phyloP scores from a whole-genome alignment of 1,140 invertebrate genomes.

The Triops cancriformis region DNA sequence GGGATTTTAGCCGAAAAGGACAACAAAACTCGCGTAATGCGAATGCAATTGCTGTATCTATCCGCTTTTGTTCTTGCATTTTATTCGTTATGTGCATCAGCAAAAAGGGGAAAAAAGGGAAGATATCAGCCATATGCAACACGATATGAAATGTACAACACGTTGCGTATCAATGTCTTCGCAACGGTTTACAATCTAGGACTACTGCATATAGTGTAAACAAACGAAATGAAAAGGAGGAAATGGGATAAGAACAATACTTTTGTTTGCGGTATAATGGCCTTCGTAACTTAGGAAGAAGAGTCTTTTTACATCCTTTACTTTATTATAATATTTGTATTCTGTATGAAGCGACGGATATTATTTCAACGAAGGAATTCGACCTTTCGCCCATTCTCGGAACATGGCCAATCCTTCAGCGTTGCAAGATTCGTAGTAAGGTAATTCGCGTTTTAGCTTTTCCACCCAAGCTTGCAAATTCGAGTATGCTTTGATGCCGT shows the following conservation, averaged over 20 bases:
- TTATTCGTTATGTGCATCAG: not conserved
- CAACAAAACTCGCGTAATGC: not conserved
- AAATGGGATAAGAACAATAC: conserved; percentile 1
- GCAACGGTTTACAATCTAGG: not conserved
- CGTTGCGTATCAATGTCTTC: not conserved
- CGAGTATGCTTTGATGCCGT: conserved; percentile 35
- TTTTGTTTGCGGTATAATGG: not conserved
- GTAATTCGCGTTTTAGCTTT: conserved; percentile 36
- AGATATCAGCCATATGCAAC: not conserved
- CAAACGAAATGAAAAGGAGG: not conserved
- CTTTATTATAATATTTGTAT: not conserved
- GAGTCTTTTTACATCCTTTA: not conserved
- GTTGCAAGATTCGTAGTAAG: conserved; percentile 38
- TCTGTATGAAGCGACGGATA: not conserved
- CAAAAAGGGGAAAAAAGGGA: not conserved
- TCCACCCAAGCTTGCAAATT: conserved; percentile 36
- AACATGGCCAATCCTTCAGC: conserved; percentile 34
- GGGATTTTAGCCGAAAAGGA: not conserved
- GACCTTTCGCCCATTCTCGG: conserved; percentile 30
- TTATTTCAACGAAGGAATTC: conserved; percentile 12
- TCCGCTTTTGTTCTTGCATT: not conserved
- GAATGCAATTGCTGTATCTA: not conserved
- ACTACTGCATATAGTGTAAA: not conserved
- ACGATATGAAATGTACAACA: not conserved
- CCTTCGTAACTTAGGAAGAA: not conserved